Evolutionary conservation across 2,113 vertebrate genomes (phyloP).

Genomic region (Trinectes maculatus): DNA sequence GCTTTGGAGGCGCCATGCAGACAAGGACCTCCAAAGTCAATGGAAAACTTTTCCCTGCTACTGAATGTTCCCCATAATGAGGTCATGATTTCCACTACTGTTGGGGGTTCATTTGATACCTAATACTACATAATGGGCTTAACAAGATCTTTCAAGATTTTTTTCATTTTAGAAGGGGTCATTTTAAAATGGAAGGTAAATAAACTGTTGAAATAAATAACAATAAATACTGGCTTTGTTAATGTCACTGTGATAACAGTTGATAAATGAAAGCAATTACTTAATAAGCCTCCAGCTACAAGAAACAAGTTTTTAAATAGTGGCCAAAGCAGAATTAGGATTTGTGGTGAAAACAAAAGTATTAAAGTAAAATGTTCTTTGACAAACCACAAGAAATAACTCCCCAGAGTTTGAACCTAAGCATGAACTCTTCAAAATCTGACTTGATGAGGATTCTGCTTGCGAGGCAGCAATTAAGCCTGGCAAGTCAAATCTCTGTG

Average conservation of each 20-base stretch:
- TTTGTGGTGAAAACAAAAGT: slow-evolving; percentile 1
- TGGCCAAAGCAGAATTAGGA: neutral
- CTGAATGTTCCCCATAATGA: slow-evolving; percentile 53
- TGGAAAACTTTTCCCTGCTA: slow-evolving; percentile 47
- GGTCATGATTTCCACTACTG: slow-evolving; percentile 48
- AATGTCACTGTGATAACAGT: neutral
- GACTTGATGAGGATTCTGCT: slow-evolving; percentile 57
- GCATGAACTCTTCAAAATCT: slow-evolving; percentile 59
- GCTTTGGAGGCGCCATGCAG: slow-evolving; percentile 59
- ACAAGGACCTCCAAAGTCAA: slow-evolving; percentile 51
- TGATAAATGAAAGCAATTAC: too few relatives aligned
- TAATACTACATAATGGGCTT: neutral
- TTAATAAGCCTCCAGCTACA: too few relatives aligned
- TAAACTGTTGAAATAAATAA: neutral
- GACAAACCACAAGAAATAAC: slow-evolving; percentile 15
- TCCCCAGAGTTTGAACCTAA: slow-evolving; percentile 30
- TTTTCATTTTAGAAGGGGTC: too few relatives aligned
- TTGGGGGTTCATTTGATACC: slow-evolving; percentile 14
- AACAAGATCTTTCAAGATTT: neutral
- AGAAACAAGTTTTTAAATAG: too few relatives aligned
- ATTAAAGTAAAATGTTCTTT: slow-evolving; percentile 15
- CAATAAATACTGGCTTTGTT: neutral
- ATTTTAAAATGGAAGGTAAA: neutral
- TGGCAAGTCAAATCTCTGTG: slow-evolving; percentile 69
- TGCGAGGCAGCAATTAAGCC: slow-evolving; percentile 70